A percentile compares a stretch with the other conserved stretches of the same genome.
These are phyloP conservation scores for Lepidurus arcticus DNA, from an alignment of 1,140 invertebrate genomes.

Conservation along the genomic window DNA sequence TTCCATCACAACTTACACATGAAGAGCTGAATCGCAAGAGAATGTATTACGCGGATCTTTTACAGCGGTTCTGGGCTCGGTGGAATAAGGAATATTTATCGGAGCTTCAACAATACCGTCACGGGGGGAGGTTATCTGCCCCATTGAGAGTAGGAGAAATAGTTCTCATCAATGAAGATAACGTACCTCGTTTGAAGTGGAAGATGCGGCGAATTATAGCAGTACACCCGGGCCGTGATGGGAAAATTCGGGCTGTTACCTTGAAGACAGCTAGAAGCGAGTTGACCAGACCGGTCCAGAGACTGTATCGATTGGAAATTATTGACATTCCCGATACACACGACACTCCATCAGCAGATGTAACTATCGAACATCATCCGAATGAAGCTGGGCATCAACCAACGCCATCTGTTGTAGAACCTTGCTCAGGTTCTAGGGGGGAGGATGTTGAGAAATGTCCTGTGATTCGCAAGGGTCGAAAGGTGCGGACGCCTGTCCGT, in stretches of 20 bases:
- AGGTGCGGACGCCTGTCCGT: too few relatives aligned
- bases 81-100: conserved; percentile 22
- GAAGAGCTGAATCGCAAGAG: neutral
- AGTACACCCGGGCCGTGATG: conserved; percentile 30
- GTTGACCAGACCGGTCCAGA: conserved; percentile 33
- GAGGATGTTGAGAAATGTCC: neutral
- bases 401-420: neutral
- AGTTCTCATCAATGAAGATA: conserved; percentile 35
- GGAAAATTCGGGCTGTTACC: conserved; percentile 25
- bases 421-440: neutral
- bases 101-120: neutral
- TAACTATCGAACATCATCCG: neutral
- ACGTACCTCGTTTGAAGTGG: conserved; percentile 33
- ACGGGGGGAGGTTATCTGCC: neutral
- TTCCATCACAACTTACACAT: neutral
- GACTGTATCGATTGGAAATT: conserved; percentile 36
- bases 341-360: neutral
- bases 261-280: conserved; percentile 24
- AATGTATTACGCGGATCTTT: neutral
- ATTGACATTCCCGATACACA: neutral
- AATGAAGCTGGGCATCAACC: neutral
- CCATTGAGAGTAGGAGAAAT: conserved; percentile 34
- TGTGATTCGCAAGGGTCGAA: too few relatives aligned
- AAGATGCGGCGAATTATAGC: conserved; percentile 30
- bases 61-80: neutral